phyloP scores from a whole-genome alignment of 2,888 invertebrate genomes.

The Scaeva pyrastri region DNA sequence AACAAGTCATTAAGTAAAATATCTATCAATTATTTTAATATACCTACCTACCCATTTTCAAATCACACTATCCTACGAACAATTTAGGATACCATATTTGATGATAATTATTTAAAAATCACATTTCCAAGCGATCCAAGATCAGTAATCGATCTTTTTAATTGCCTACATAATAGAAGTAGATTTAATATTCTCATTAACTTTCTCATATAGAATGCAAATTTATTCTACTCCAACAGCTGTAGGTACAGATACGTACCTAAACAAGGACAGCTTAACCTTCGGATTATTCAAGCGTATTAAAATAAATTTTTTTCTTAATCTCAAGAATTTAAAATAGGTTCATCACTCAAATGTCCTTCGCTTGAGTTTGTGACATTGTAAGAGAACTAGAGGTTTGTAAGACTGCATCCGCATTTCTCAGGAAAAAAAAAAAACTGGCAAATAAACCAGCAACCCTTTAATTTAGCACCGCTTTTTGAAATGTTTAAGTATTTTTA shows the following conservation, averaged over 20 bases:
- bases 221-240: neutral
- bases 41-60: too few relatives aligned
- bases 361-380: slow-evolving; percentile 18
- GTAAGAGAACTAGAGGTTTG: neutral
- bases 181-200: neutral
- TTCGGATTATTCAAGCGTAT: slow-evolving; percentile 45
- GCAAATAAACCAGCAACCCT: slow-evolving; percentile 29
- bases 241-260: too few relatives aligned
- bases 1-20: too few relatives aligned
- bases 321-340: slow-evolving; percentile 1
- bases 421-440: slow-evolving; percentile 22
- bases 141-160: neutral
- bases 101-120: neutral
- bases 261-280: slow-evolving; percentile 26
- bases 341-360: slow-evolving; percentile 49
- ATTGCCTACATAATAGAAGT: too few relatives aligned
- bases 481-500: neutral
- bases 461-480: slow-evolving; percentile 51
- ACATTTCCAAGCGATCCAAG: neutral
- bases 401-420: slow-evolving; percentile 58
- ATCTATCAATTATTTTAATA: too few relatives aligned
- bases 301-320: slow-evolving; percentile 24
- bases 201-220: slow-evolving; percentile 24
- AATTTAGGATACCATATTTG: too few relatives aligned
- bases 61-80: too few relatives aligned